Conservation (phyloP, 2,888 invertebrate species). For the Cerastoderma edule region DNA sequence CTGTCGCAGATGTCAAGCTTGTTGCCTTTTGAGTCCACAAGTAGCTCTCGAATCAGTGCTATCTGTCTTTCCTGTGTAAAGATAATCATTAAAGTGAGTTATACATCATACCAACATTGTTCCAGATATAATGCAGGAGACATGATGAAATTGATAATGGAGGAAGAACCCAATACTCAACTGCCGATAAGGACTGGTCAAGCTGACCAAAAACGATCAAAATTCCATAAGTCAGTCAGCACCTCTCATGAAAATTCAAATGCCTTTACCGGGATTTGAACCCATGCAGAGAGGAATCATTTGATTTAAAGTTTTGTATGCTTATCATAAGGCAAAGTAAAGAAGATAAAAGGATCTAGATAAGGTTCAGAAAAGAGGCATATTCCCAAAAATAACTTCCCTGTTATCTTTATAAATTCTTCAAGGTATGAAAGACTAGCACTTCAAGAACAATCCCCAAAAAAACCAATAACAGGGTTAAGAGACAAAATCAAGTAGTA, state of each 20-base stretch:
- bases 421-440: not conserved
- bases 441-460: not conserved
- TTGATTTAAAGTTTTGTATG: too few relatives aligned
- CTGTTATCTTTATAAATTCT: not conserved
- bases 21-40: conserved; percentile 88
- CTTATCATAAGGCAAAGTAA: too few relatives aligned
- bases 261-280: not conserved
- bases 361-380: too few relatives aligned
- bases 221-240: too few relatives aligned
- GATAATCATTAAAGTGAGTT: not conserved
- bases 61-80: conserved; percentile 89
- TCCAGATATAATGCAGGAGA: not conserved
- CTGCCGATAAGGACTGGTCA: too few relatives aligned
- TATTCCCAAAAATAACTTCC: too few relatives aligned
- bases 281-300: too few relatives aligned
- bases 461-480: not conserved
- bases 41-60: conserved; percentile 89
- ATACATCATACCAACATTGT: not conserved
- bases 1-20: conserved; percentile 90
- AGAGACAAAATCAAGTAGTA: not conserved
- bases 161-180: not conserved
- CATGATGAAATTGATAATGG: not conserved
- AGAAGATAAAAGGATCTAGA: too few relatives aligned
- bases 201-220: too few relatives aligned
- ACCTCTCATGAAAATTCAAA: too few relatives aligned